A percentile compares a stretch with the other conserved stretches of the same genome.
phyloP scores from a whole-genome alignment of 2,797 vertebrate species.

The Myoxocephalus aenaeus region DNA sequence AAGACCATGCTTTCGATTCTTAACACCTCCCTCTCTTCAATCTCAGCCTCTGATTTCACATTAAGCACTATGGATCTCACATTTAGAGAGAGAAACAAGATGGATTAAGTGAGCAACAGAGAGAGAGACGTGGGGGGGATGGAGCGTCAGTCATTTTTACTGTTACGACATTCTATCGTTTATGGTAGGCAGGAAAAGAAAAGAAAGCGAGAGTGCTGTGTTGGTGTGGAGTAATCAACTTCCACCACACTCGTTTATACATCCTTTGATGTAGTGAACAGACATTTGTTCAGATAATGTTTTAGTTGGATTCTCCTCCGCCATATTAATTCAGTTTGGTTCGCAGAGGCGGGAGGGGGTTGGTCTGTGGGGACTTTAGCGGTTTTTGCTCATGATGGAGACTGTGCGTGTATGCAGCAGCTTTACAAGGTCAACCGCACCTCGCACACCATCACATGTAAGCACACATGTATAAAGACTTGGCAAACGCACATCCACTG shows the following conservation, averaged over 20 bases:
- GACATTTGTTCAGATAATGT: slow-evolving; percentile 36
- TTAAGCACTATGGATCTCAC: slow-evolving; percentile 47
- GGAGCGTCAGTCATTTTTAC: slow-evolving; percentile 58
- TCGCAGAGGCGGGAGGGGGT: slow-evolving; percentile 24
- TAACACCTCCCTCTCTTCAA: slow-evolving; percentile 43
- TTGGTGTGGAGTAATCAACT: slow-evolving; percentile 28
- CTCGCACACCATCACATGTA: slow-evolving; percentile 67
- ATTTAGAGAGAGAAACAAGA: slow-evolving; percentile 47
- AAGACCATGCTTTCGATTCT: slow-evolving; percentile 55
- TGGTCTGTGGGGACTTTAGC: slow-evolving; percentile 16
- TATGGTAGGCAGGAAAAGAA: slow-evolving; percentile 38
- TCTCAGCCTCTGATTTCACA: slow-evolving; percentile 42
- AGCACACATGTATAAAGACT: slow-evolving; percentile 70
- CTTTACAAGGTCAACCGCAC: slow-evolving; percentile 73
- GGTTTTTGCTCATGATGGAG: slow-evolving; percentile 34
- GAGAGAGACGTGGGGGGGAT: slow-evolving; percentile 26
- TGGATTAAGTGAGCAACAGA: slow-evolving; percentile 65
- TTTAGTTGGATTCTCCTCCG: slow-evolving; percentile 5
- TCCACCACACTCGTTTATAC: slow-evolving; percentile 30
- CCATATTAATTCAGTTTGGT: slow-evolving; percentile 34
- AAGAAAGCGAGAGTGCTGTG: slow-evolving; percentile 32
- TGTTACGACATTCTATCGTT: slow-evolving; percentile 50
- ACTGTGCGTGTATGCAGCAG: slow-evolving; percentile 55
- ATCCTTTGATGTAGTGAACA: slow-evolving; percentile 42
- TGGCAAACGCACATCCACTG: slow-evolving; percentile 38